Evolutionary conservation across 35 echinoderm and acorn worm species (phyloP).

Genomic region (Heliocidaris erythrogramma): DNA sequence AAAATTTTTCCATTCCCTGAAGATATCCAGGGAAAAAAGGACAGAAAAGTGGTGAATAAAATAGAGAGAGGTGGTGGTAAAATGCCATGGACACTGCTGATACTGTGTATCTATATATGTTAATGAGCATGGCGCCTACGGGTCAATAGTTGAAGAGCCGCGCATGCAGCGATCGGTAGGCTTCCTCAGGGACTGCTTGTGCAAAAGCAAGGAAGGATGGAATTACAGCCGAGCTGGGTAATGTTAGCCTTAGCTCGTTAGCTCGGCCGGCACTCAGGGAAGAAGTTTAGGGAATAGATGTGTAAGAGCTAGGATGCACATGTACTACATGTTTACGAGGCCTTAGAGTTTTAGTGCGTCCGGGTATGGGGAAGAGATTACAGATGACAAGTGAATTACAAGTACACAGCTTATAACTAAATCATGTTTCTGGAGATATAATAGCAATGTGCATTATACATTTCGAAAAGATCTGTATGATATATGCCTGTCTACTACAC

Average conservation of each 20-base stretch:
- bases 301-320: neutral
- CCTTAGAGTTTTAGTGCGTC: no score
- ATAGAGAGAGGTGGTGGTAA: neutral
- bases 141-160: neutral
- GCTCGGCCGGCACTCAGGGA: neutral
- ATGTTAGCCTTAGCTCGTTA: neutral
- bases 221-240: slow-evolving; percentile 24
- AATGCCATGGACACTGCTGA: neutral
- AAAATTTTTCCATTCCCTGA: no score
- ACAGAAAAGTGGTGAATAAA: no score
- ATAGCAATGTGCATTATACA: no score
- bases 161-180: neutral
- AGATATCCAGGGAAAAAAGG: no score
- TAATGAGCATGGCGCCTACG: slow-evolving; percentile 29
- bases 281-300: neutral
- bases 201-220: slow-evolving; percentile 35
- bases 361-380: no score
- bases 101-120: slow-evolving; percentile 8
- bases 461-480: no score
- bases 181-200: neutral
- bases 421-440: no score
- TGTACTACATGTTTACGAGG: neutral
- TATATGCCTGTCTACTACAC: no score
- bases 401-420: no score
- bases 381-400: no score